Evolutionary conservation across 2,888 invertebrate genomes (phyloP).

Genomic region (Portevinia maculata): DNA sequence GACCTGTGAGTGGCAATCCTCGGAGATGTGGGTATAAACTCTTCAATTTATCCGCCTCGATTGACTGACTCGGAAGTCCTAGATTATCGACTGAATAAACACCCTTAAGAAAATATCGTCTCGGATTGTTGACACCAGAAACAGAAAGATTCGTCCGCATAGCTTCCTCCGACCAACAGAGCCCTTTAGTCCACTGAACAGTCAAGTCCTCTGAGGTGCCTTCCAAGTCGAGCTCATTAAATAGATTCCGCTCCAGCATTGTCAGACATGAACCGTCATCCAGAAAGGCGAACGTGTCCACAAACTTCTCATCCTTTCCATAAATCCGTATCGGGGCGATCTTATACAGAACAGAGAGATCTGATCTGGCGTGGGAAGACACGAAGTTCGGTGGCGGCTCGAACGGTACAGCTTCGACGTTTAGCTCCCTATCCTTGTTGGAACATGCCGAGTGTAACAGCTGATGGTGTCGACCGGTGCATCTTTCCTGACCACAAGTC

Average conservation of each 20-base stretch:
- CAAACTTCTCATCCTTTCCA: slow-evolving; percentile 8
- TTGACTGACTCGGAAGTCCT: neutral
- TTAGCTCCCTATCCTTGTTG: neutral
- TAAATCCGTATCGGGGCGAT: slow-evolving; percentile 12
- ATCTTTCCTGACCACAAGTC: neutral
- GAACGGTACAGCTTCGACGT: neutral
- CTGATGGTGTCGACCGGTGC: neutral
- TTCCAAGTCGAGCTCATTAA: slow-evolving; percentile 10
- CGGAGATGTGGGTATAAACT: neutral
- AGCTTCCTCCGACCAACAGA: slow-evolving; percentile 9
- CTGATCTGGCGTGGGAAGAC: neutral
- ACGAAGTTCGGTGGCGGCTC: neutral
- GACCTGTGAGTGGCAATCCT: neutral
- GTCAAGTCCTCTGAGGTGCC: slow-evolving; percentile 15
- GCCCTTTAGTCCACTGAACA: slow-evolving; percentile 34
- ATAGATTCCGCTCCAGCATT: slow-evolving; percentile 18
- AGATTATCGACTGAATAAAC: neutral
- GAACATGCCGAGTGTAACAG: neutral
- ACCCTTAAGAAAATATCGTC: neutral
- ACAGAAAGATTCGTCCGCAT: slow-evolving; percentile 12
- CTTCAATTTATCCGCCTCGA: slow-evolving; percentile 1
- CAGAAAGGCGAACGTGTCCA: slow-evolving; percentile 12
- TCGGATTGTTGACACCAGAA: neutral
- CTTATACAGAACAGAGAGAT: slow-evolving; percentile 17
- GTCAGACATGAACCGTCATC: slow-evolving; percentile 12